These are phyloP conservation scores for Dolichallabes microphthalmus DNA, from an alignment of 2,113 vertebrate genomes.

Conservation along the genomic window DNA sequence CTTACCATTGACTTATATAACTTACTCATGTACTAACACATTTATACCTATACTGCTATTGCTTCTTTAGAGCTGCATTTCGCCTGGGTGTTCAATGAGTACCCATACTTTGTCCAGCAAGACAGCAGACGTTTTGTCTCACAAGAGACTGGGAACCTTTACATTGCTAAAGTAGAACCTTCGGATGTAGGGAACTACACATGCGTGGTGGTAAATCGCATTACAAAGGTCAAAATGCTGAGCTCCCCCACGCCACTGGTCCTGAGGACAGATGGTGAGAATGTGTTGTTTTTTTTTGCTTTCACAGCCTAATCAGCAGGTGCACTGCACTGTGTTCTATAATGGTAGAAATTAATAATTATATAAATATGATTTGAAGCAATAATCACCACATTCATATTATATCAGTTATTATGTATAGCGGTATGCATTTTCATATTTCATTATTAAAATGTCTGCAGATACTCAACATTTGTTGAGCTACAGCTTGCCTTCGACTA, in stretches of 20 bases:
- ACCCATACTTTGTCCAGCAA: conserved; percentile 86
- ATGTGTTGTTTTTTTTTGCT: neutral
- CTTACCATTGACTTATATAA: neutral
- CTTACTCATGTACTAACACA: neutral
- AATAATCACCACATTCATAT: neutral
- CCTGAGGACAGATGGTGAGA: conserved; percentile 85
- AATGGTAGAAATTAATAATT: neutral
- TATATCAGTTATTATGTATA: neutral
- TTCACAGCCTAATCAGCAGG: neutral
- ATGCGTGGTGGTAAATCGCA: conserved; percentile 81
- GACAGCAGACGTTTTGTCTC: conserved; percentile 89
- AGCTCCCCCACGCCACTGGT: conserved; percentile 85
- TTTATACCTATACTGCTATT: neutral
- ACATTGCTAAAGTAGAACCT: conserved; percentile 87
- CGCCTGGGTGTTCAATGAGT: conserved; percentile 92
- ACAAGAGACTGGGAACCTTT: conserved; percentile 90
- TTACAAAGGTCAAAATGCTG: conserved; percentile 77
- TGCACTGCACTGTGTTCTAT: neutral
- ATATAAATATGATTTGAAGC: neutral
- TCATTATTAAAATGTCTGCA: neutral
- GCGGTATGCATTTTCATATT: neutral
- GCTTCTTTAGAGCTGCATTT: conserved; percentile 77
- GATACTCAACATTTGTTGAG: neutral
- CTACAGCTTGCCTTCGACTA: neutral
- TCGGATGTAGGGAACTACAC: conserved; percentile 91